Evolutionary conservation across 2,797 vertebrate genomes (phyloP).

Genomic region (Crenichthys baileyi): DNA sequence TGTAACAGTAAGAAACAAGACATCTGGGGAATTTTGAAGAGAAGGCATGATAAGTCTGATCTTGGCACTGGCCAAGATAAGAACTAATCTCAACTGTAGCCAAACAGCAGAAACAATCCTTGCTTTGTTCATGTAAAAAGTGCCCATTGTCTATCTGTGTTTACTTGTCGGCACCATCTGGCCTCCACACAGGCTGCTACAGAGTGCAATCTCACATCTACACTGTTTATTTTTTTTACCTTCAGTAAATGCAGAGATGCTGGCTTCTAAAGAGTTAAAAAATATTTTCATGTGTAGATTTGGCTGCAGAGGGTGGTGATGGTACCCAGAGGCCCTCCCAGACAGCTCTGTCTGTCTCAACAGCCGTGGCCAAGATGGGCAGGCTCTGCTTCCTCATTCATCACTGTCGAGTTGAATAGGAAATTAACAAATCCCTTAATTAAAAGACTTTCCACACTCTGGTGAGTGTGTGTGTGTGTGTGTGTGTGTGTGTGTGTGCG

Average conservation of each 20-base stretch:
- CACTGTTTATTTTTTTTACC: conserved; percentile 2
- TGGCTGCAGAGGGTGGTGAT: conserved; percentile 36
- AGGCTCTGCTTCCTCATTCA: conserved; percentile 62
- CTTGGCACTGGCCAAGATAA: conserved; percentile 21
- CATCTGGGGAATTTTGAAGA: neutral
- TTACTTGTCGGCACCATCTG: conserved; percentile 48
- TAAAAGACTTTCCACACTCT: conserved; percentile 72
- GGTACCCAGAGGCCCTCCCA: conserved; percentile 54
- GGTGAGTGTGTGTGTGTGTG: conserved; percentile 17
- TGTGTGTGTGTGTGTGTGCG: conserved; percentile 11
- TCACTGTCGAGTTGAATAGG: conserved; percentile 77
- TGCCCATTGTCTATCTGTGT: conserved; percentile 53
- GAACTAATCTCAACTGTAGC: conserved; percentile 14
- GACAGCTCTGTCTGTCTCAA: conserved; percentile 45
- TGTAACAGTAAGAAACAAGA: neutral
- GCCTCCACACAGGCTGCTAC: conserved; percentile 23
- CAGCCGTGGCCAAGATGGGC: conserved; percentile 58
- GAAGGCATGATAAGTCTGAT: conserved; percentile 4
- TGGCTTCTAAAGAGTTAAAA: conserved; percentile 47
- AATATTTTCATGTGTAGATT: conserved; percentile 42
- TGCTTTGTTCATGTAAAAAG: conserved; percentile 36
- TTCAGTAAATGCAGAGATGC: conserved; percentile 13
- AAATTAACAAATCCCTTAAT: conserved; percentile 81
- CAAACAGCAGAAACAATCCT: conserved; percentile 34
- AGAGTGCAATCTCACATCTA: neutral